Evolutionary conservation across 1,140 invertebrate genomes (phyloP).

Genomic region (Drosophila takahashii): DNA sequence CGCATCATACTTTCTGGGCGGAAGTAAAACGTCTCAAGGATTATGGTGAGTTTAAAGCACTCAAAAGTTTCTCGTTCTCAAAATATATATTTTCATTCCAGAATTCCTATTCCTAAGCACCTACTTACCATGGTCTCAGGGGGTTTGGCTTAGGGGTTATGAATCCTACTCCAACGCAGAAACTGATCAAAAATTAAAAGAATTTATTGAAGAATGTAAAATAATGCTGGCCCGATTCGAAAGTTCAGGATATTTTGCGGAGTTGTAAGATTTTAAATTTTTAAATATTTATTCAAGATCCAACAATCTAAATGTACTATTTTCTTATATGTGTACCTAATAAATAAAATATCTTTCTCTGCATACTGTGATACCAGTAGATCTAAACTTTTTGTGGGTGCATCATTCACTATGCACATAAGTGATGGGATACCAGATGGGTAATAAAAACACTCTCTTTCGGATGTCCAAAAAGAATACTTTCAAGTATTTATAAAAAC

Average conservation of each 20-base stretch:
- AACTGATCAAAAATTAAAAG: conserved; percentile 16
- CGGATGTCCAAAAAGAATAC: not conserved
- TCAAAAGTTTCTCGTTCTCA: no score
- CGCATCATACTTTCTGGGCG: conserved; percentile 23
- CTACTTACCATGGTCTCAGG: conserved; percentile 36
- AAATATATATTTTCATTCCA: no score
- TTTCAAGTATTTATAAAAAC: not conserved
- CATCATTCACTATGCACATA: not conserved
- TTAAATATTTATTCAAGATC: not conserved
- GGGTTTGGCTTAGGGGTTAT: not conserved
- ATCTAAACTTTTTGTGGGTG: no score
- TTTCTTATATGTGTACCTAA: no score
- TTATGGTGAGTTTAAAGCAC: conserved; percentile 43
- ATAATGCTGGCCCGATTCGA: conserved; percentile 45
- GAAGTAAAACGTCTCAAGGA: conserved; percentile 23
- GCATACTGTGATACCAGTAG: no score
- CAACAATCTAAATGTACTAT: not conserved
- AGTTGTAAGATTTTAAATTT: not conserved
- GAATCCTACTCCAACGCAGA: conserved; percentile 5
- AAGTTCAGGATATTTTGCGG: conserved; percentile 51
- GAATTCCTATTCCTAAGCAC: conserved; percentile 41
- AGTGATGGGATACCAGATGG: not conserved
- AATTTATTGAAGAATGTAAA: conserved; percentile 45
- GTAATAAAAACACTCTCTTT: no score
- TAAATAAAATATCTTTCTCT: no score